A percentile compares a stretch with the other conserved stretches of the same genome.
Evolutionary conservation across 30 jellyfish, hydroid and myxozoan species (phyloP).

Genomic region (Morbakka virulenta): DNA sequence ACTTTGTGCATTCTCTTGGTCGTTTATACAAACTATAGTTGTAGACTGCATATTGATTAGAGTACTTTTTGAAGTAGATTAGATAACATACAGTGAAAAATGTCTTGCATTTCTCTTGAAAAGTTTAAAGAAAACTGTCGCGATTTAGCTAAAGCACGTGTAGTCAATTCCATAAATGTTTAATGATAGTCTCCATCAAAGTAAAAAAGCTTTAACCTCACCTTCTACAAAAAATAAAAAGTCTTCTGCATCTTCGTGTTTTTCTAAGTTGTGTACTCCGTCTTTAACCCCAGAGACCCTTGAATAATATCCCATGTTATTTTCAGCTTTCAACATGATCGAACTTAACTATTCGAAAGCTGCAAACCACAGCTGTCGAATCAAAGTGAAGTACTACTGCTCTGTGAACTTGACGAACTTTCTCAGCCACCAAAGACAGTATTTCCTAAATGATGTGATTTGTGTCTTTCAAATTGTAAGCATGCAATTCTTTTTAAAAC

Average conservation of each 20-base stretch:
- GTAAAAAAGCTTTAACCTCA: conserved; percentile 20
- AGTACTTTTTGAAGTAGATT: too few species aligned
- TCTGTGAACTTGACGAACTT: too few species aligned
- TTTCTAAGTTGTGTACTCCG: background rate
- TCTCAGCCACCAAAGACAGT: background rate
- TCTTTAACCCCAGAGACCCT: background rate
- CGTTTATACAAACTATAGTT: too few species aligned
- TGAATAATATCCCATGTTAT: background rate
- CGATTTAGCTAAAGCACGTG: background rate
- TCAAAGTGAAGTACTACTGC: too few species aligned
- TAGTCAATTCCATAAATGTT: too few species aligned
- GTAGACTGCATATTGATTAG: too few species aligned
- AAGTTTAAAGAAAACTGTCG: too few species aligned
- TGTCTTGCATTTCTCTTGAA: too few species aligned
- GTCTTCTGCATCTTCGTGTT: conserved; percentile 64
- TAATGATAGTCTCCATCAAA: background rate
- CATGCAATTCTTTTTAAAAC: background rate
- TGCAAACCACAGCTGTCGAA: too few species aligned
- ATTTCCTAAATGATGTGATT: background rate
- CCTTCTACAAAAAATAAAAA: conserved; percentile 91
- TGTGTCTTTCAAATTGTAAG: background rate
- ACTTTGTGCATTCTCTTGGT: too few species aligned
- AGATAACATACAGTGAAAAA: too few species aligned
- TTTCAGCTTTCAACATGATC: background rate
- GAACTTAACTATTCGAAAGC: too few species aligned